Evolutionary conservation across 2,797 vertebrate genomes (phyloP).

Genomic region (Meda fulgida): DNA sequence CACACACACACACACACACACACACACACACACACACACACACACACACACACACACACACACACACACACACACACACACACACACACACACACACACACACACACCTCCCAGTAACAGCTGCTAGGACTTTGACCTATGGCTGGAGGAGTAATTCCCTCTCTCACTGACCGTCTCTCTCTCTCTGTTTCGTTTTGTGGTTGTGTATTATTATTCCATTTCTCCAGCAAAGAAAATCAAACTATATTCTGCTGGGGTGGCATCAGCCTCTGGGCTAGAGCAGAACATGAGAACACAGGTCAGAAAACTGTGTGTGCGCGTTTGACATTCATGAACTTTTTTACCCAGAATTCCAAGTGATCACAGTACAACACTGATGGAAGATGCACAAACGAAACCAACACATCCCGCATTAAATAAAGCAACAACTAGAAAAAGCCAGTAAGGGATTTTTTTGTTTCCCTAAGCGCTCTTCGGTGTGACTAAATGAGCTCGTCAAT

Average conservation of each 20-base stretch:
- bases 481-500: conserved; percentile 66
- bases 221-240: conserved; percentile 74
- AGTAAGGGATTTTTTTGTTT: conserved; percentile 22
- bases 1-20: conserved; percentile 7
- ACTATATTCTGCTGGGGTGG: conserved; percentile 72
- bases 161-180: conserved; percentile 74
- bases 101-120: conserved; percentile 73
- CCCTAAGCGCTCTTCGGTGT: conserved; percentile 44
- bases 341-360: conserved; percentile 20
- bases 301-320: conserved; percentile 5
- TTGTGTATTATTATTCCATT: conserved; percentile 77
- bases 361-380: conserved; percentile 3
- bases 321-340: conserved; percentile 22
- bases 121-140: conserved; percentile 83
- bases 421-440: conserved; percentile 40
- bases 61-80: conserved; percentile 22
- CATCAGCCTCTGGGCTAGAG: conserved; percentile 68
- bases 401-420: conserved; percentile 24
- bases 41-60: conserved; percentile 13
- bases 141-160: conserved; percentile 82
- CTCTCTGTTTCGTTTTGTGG: conserved; percentile 58
- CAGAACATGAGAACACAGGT: conserved; percentile 23
- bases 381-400: neutral
- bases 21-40: conserved; percentile 14
- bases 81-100: conserved; percentile 9